Evolutionary conservation across 2,113 vertebrate genomes (phyloP).

Genomic region (Phrynosoma platyrhinos): DNA sequence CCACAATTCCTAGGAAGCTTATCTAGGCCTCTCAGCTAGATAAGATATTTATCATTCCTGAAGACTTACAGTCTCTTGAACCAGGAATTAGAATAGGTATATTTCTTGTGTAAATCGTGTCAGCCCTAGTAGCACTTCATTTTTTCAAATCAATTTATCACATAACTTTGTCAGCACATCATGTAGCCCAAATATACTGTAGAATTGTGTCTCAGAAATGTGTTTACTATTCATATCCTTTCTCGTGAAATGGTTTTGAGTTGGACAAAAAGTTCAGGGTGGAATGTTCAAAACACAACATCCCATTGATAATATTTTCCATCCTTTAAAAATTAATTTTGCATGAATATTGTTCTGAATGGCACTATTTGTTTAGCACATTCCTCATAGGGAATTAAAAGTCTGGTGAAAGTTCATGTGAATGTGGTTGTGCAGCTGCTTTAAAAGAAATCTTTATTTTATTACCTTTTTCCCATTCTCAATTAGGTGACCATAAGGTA

Average conservation of each 20-base stretch:
- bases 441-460: background rate
- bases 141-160: background rate
- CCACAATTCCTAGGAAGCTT: background rate
- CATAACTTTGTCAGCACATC: background rate
- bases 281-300: background rate
- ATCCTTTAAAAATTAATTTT: conserved; percentile 9
- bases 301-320: background rate
- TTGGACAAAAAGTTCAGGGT: background rate
- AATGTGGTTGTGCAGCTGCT: background rate
- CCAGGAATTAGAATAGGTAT: no score
- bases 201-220: background rate
- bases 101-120: no score
- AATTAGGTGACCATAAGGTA: background rate
- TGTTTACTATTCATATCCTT: background rate
- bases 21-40: background rate
- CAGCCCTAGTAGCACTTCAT: no score
- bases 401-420: conserved; percentile 12
- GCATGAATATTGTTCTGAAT: background rate
- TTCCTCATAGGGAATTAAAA: background rate
- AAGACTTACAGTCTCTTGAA: no score
- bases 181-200: background rate
- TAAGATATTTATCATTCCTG: no score
- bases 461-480: background rate
- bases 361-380: background rate
- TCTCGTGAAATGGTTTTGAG: background rate